Base-by-base conservation (phyloP, 2,113 vertebrate genomes). In the Neofelis nebulosa region DNA sequence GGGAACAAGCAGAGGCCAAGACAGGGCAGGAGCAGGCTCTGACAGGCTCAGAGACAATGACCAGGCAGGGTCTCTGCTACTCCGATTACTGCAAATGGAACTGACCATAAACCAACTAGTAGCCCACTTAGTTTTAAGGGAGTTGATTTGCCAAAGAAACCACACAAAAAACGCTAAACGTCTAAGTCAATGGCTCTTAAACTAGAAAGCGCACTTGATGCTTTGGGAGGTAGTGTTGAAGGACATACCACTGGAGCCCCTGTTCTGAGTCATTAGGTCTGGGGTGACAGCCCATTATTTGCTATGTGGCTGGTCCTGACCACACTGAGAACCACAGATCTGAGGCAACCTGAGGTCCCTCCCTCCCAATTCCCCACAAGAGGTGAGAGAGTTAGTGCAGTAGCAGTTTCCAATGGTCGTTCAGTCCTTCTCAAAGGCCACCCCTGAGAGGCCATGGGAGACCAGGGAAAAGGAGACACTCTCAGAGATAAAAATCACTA, bases 1-100 rank as follows among this genome's bases (percentile, higher is more conserved):
- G 88, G n/a, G 71, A 78, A 45, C 89, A 91, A 92, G 73, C 65
- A n/a, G 31, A 94, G n/a, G 74, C 84, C 23, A 73, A 86, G 27
- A 65, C 0, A 23, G 9, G 23, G 25, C 10, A 63, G 19, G 48
- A 25, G 55, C 65, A 15, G 2, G 38, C 68, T 45, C 4, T 29
- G 15, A 52, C 33, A 48, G 52, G 45, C 52, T 61, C 45, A 57
- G 68, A 65, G 63, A 78, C 2, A 27, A 71, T 45, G 69, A 12
- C 23, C 73, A 84, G 33, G 31, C 36, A 50, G 55, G 73, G 45
- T 21, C 25, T 76, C 33, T 31, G 48, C 45, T 45, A 33, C 48
- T 66, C 3, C 6, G 6, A 29, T 38, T 55, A 31, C 15, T 25
- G 41, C 7, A 31, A 48, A 25, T 4, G 48, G 79, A 74, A 89